Evolutionary conservation across 2,888 invertebrate species (phyloP).

Genomic region (Lamellibrachia satsuma): DNA sequence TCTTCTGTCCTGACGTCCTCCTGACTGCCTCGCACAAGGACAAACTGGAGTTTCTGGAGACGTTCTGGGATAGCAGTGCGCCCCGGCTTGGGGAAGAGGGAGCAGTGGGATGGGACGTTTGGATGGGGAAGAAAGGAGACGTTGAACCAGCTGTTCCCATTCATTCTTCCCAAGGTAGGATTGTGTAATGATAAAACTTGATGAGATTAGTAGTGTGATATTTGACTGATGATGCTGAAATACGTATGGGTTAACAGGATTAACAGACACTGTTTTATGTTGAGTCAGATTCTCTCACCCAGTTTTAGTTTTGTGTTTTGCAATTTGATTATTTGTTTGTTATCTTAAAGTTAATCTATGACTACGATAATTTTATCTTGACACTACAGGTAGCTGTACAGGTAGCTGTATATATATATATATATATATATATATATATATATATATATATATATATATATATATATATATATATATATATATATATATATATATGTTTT

Average conservation of each 20-base stretch:
- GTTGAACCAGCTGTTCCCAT: slow-evolving; percentile 13
- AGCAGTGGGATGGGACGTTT: slow-evolving; percentile 62
- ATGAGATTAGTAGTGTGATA: neutral
- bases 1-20: slow-evolving; percentile 57
- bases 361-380: no score
- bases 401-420: no score
- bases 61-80: slow-evolving; percentile 66
- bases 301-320: no score
- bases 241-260: neutral
- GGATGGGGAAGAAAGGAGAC: slow-evolving; percentile 44
- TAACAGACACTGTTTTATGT: neutral
- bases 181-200: neutral
- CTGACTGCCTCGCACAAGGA: slow-evolving; percentile 47
- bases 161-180: neutral
- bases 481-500: no score
- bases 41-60: slow-evolving; percentile 59
- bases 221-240: neutral
- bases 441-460: no score
- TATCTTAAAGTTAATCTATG: no score
- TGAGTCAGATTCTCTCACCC: neutral
- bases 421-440: no score
- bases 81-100: slow-evolving; percentile 64
- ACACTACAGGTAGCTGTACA: no score
- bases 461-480: no score
- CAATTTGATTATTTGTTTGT: no score